Evolutionary conservation across 2,888 invertebrate genomes (phyloP), one percentile per base, ranked within the genome.

Genomic region (Apamea anceps): DNA sequence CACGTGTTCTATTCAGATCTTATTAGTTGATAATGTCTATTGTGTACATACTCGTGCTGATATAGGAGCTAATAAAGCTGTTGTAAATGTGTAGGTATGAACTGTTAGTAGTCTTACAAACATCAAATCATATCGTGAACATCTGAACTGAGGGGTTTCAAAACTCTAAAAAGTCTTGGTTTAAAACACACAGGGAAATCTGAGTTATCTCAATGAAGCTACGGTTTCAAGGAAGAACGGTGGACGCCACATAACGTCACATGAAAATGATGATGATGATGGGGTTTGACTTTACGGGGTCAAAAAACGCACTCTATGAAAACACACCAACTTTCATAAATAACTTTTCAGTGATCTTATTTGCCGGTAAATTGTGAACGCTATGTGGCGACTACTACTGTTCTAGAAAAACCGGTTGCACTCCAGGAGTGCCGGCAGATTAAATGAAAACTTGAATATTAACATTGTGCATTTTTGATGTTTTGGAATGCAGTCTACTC

Each of bases 1-100:
- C 85, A 84, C 80, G 83, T 85, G 82, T 78, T 75, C 72, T 51
- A 15, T 42, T 80, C 67, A 72, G 71, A 84, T 85, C 72, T 76
- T 79, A 76, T 81, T 82, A 80, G 75, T 77, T 68, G 85, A 79
- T 80, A 75, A 85, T 85, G 37, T 81, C 48, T 73, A 67, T 73
- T 85, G 63, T 85, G 62, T 85, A 75, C 65, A 42, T 25, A 75
- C 45, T 63, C 18, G n/a, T 70, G 48, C 60, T 71, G 70, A 68
- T 77, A 62, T 1, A 57, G 65, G 10, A 72, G 54, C 72, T 75
- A 77, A 85, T 68, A 84, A 42, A 62, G 45, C 25, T n/a, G 18
- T 10, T 63, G 51, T 57, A 74, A n/a, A 60, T 25, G 45, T 0
- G 1, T 37, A 21, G 0, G 2, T 37, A 21, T 67, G 5, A 15